Percentiles rank a stretch among this genome's conserved stretches.
Conservation (phyloP, 1,140 invertebrate genomes). For the Drosophila truncata region DNA sequence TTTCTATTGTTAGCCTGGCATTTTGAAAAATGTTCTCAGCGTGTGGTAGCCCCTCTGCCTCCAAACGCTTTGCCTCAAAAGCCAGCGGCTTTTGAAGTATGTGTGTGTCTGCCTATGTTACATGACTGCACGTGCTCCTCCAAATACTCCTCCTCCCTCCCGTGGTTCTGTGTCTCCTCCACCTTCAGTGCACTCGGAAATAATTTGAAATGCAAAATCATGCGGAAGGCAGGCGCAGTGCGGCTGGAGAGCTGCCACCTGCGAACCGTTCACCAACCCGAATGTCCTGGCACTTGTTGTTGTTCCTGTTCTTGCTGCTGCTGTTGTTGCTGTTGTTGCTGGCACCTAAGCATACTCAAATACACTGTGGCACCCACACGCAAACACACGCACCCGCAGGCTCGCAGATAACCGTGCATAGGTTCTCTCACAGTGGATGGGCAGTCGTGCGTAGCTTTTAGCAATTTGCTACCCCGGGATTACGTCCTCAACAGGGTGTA, state of each 20-base stretch:
- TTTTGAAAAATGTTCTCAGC: conserved; percentile 72
- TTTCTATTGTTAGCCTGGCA: conserved; percentile 82
- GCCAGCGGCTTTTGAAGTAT: conserved; percentile 73
- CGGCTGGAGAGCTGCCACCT: conserved; percentile 56
- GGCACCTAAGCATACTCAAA: conserved; percentile 32
- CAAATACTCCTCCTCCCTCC: not conserved
- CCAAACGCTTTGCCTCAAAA: conserved; percentile 39
- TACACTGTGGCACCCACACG: conserved; percentile 6
- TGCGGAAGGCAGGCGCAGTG: conserved; percentile 75
- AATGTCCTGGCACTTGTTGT: conserved; percentile 40
- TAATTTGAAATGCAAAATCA: conserved; percentile 83
- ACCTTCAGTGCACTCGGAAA: conserved; percentile 58
- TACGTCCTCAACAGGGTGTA: conserved; percentile 13
- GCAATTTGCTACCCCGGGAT: conserved; percentile 47
- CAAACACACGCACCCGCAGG: conserved; percentile 16
- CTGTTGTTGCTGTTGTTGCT: conserved; percentile 23
- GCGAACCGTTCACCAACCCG: conserved; percentile 28
- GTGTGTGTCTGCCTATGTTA: conserved; percentile 54
- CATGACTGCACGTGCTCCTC: conserved; percentile 55
- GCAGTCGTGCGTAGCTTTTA: conserved; percentile 51
- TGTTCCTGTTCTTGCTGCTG: conserved; percentile 24
- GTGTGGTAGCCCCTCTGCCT: conserved; percentile 23
- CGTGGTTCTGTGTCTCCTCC: not conserved
- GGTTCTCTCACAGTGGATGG: conserved; percentile 26
- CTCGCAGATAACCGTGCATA: conserved; percentile 17